These are phyloP conservation scores for Argyrosomus regius DNA, from an alignment of 2,797 vertebrate species.

Conservation along the genomic window DNA sequence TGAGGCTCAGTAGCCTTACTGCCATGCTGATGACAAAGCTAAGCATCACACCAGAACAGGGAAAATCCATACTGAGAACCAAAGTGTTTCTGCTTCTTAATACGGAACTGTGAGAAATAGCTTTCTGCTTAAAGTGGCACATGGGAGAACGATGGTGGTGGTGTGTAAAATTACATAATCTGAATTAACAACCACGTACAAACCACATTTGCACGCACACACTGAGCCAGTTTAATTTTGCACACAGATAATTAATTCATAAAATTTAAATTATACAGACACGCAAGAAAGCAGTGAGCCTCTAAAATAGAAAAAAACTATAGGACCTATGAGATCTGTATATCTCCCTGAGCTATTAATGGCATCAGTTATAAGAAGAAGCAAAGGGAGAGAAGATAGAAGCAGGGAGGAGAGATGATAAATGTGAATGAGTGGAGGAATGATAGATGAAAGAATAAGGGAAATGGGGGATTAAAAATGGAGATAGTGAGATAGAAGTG, in stretches of 20 bases:
- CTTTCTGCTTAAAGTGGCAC: conserved; percentile 47
- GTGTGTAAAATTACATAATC: conserved; percentile 53
- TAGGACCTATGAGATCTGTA: conserved; percentile 22
- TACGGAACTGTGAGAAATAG: conserved; percentile 44
- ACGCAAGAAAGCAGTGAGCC: conserved; percentile 19
- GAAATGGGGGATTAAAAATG: conserved; percentile 13
- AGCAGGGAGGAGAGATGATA: conserved; percentile 2
- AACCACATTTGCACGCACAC: conserved; percentile 10
- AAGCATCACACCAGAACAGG: not conserved
- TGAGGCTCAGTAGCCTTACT: not conserved
- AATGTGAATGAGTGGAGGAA: conserved; percentile 11
- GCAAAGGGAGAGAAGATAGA: conserved; percentile 6
- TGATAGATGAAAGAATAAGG: conserved; percentile 34
- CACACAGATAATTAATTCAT: conserved; percentile 61
- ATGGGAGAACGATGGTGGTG: conserved; percentile 22
- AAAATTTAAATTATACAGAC: conserved; percentile 60
- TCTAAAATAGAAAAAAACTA: conserved; percentile 48
- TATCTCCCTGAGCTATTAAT: conserved; percentile 23
- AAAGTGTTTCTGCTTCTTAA: conserved; percentile 43
- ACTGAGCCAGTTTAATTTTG: conserved; percentile 16
- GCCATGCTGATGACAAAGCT: conserved; percentile 7
- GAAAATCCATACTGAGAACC: conserved; percentile 42
- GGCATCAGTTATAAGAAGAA: conserved; percentile 26
- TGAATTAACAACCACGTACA: conserved; percentile 44
- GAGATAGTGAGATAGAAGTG: conserved; percentile 5